These are phyloP conservation scores for Clusia tigrina DNA, from an alignment of 2,888 invertebrate species.

Conservation along the genomic window DNA sequence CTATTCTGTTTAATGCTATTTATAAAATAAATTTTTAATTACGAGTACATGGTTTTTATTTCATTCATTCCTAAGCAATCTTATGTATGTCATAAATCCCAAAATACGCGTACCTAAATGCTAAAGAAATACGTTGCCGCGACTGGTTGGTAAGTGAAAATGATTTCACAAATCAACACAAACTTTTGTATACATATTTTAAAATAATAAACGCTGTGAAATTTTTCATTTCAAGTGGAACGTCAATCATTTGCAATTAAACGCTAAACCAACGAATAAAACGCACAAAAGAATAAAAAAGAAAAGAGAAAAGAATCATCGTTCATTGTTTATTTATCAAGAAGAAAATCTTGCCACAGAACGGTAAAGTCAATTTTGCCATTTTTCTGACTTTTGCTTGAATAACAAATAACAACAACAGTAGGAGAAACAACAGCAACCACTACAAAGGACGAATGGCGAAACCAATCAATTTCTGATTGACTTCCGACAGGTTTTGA, in stretches of 20 bases:
- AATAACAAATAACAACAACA: background rate
- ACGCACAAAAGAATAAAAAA: background rate
- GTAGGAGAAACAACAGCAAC: background rate
- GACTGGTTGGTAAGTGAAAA: too few species aligned
- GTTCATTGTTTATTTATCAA: background rate
- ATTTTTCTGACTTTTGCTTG: background rate
- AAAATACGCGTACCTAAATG: too few species aligned
- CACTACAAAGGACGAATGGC: background rate
- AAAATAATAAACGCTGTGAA: background rate
- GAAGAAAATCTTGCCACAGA: background rate
- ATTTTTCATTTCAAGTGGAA: background rate
- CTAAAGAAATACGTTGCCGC: too few species aligned
- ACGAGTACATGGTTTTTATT: too few species aligned
- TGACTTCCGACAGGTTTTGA: slow-evolving; percentile 2
- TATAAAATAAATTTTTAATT: too few species aligned
- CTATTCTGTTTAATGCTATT: too few species aligned
- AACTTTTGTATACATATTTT: too few species aligned
- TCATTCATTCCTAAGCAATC: too few species aligned
- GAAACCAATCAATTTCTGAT: slow-evolving; percentile 6
- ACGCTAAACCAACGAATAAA: too few species aligned
- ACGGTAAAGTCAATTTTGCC: background rate
- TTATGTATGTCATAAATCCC: too few species aligned
- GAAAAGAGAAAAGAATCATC: too few species aligned
- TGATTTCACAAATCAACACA: too few species aligned
- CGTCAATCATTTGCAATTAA: background rate